These are phyloP conservation scores for Meandrusa payeni DNA, from an alignment of 2,888 invertebrate genomes.

Conservation along the genomic window DNA sequence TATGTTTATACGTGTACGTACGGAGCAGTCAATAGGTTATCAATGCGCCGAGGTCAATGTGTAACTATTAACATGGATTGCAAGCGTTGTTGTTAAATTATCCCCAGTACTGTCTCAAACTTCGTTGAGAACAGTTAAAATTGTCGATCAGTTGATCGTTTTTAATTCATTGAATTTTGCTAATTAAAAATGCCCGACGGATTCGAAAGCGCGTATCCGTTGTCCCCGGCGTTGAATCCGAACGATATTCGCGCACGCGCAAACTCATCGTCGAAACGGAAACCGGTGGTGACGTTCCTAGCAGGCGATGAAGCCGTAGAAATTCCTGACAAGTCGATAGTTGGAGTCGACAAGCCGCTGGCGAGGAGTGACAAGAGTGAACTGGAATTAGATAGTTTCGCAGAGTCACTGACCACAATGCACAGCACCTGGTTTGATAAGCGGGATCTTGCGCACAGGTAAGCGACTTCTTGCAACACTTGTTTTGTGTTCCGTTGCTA, in stretches of 20 bases:
- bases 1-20: conserved; percentile 47
- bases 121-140: conserved; percentile 4
- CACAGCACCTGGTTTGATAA: conserved; percentile 79
- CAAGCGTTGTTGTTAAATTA: conserved; percentile 24
- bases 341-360: conserved; percentile 62
- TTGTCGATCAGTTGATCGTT: too few relatives aligned
- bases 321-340: conserved; percentile 70
- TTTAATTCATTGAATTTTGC: too few relatives aligned
- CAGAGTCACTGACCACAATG: conserved; percentile 70
- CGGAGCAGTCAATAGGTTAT: conserved; percentile 62
- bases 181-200: conserved; percentile 82
- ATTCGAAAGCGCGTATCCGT: conserved; percentile 80
- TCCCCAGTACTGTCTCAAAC: conserved; percentile 11
- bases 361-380: conserved; percentile 64
- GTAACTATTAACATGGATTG: conserved; percentile 47
- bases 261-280: conserved; percentile 72
- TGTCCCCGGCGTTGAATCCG: conserved; percentile 68
- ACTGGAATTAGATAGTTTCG: conserved; percentile 77
- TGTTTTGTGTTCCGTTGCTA: conserved; percentile 11
- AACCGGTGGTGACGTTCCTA: conserved; percentile 59
- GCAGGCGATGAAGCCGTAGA: conserved; percentile 66
- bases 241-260: conserved; percentile 81
- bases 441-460: conserved; percentile 82
- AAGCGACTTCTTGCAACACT: conserved; percentile 29
- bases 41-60: conserved; percentile 53